A percentile compares a stretch with the other conserved stretches of the same genome.
These are phyloP conservation scores for Furnarius figulus DNA, from an alignment of 2,113 vertebrate genomes.

Conservation along the genomic window DNA sequence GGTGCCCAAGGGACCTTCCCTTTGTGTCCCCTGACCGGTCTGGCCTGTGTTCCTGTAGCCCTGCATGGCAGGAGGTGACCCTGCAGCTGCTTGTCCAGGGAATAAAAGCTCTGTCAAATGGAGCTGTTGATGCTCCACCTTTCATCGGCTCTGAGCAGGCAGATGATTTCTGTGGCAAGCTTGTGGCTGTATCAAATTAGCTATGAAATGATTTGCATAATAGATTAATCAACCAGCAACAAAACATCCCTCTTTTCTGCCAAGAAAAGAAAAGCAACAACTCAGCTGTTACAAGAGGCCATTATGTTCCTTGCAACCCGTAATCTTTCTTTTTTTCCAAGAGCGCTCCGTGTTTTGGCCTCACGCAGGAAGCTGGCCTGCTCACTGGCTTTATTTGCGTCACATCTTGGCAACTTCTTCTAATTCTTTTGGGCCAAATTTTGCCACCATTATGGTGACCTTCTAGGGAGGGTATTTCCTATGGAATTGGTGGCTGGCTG, in stretches of 20 bases:
- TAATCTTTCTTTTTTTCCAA: slow-evolving; percentile 34
- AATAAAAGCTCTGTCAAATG: background rate
- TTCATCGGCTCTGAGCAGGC: background rate
- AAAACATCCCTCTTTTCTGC: slow-evolving; percentile 31
- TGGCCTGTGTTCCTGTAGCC: background rate
- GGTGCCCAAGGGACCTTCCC: background rate
- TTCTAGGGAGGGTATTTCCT: slow-evolving; percentile 65
- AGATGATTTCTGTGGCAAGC: slow-evolving; percentile 1
- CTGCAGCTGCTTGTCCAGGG: slow-evolving; percentile 3
- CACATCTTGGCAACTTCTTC: slow-evolving; percentile 39
- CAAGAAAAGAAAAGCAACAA: slow-evolving; percentile 40
- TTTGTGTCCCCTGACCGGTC: background rate
- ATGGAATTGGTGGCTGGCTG: slow-evolving; percentile 46
- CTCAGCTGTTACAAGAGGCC: slow-evolving; percentile 40
- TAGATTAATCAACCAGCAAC: slow-evolving; percentile 58
- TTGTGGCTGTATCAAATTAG: slow-evolving; percentile 46
- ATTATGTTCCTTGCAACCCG: slow-evolving; percentile 53
- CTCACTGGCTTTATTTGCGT: background rate
- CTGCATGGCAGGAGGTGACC: background rate
- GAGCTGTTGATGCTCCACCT: background rate
- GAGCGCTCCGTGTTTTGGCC: background rate
- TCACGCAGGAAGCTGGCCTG: slow-evolving; percentile 31
- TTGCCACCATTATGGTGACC: slow-evolving; percentile 58
- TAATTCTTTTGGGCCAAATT: slow-evolving; percentile 41
- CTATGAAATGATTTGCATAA: slow-evolving; percentile 60